phyloP scores from a whole-genome alignment of 2,888 invertebrate genomes.

The Ryuthela nishihirai region DNA sequence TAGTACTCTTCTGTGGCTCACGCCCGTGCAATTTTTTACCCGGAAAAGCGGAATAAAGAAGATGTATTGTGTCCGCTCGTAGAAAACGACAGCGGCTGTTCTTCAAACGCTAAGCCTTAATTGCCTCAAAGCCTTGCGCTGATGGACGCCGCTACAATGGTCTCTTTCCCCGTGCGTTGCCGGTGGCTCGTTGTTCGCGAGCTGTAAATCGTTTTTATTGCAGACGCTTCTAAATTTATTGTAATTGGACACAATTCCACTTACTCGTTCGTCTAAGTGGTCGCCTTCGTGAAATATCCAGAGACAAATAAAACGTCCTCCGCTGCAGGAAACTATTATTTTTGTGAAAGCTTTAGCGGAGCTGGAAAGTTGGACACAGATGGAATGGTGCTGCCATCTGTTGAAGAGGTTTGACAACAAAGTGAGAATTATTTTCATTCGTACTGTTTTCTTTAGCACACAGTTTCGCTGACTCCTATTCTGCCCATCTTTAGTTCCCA shows the following conservation, averaged over 20 bases:
- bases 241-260: slow-evolving; percentile 37
- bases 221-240: slow-evolving; percentile 36
- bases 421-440: too few relatives aligned
- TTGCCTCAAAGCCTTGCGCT: slow-evolving; percentile 30
- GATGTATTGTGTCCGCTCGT: slow-evolving; percentile 25
- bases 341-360: too few relatives aligned
- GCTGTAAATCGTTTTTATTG: slow-evolving; percentile 37
- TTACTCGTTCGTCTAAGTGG: slow-evolving; percentile 32
- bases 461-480: too few relatives aligned
- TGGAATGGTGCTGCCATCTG: too few relatives aligned
- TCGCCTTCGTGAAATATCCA: slow-evolving; percentile 20
- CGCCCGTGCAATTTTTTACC: slow-evolving; percentile 23
- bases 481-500: too few relatives aligned
- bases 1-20: slow-evolving; percentile 8
- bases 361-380: too few relatives aligned
- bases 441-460: too few relatives aligned
- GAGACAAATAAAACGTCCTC: slow-evolving; percentile 37
- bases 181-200: slow-evolving; percentile 8
- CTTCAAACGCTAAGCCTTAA: slow-evolving; percentile 37
- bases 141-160: too few relatives aligned
- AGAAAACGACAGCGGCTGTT: slow-evolving; percentile 31
- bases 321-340: too few relatives aligned
- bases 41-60: slow-evolving; percentile 30
- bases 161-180: slow-evolving; percentile 4
- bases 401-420: too few relatives aligned